Conservation (phyloP, 2,888 invertebrate species). For the Ferdinandea cuprea region DNA sequence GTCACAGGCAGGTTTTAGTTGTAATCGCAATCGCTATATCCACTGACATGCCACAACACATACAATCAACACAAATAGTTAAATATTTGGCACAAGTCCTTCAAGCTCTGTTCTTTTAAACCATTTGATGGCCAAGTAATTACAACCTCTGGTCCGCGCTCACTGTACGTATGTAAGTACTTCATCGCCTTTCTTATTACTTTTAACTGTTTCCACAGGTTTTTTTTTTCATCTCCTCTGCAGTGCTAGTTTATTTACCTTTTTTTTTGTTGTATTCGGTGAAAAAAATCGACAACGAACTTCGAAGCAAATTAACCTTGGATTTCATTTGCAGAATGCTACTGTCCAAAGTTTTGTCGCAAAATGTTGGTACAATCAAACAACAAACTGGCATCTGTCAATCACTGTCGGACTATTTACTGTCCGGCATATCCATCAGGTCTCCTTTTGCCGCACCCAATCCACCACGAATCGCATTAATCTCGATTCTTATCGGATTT, state of each 20-base stretch:
- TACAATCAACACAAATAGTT: too few species aligned
- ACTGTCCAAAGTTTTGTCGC: not conserved
- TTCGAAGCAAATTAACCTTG: not conserved
- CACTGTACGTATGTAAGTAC: too few species aligned
- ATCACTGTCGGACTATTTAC: conserved; percentile 33
- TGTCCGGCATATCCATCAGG: conserved; percentile 14
- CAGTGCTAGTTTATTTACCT: not conserved
- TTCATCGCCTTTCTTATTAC: too few species aligned
- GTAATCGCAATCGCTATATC: too few species aligned
- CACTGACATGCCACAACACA: too few species aligned
- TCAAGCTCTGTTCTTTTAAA: too few species aligned
- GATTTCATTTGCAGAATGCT: not conserved
- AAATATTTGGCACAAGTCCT: too few species aligned
- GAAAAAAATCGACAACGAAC: conserved; percentile 12
- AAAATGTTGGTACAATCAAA: not conserved
- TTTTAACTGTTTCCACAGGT: too few species aligned
- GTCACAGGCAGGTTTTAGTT: too few species aligned
- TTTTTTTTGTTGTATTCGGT: not conserved
- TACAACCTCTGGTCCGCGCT: too few species aligned
- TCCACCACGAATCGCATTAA: conserved; percentile 28
- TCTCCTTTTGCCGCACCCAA: conserved; percentile 22
- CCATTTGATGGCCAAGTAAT: too few species aligned
- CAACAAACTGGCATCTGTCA: conserved; percentile 17
- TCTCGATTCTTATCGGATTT: conserved; percentile 37
- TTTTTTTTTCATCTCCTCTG: too few species aligned